Evolutionary conservation across 1,140 invertebrate species (phyloP).

Genomic region (Brachionus asplanchnoidis): DNA sequence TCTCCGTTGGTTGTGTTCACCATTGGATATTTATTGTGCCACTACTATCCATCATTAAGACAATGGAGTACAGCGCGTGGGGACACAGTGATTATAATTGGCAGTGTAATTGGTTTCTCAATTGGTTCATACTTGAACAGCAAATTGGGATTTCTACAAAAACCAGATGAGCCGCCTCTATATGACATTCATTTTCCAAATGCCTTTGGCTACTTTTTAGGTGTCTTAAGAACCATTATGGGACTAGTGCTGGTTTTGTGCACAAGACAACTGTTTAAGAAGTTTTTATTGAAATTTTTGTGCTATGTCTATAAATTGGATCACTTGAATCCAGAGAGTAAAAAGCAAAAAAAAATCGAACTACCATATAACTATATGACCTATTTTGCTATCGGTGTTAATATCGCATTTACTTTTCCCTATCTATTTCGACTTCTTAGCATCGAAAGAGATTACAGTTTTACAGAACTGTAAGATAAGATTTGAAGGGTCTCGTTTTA

Average conservation of each 20-base stretch:
- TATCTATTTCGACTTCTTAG: slow-evolving; percentile 69
- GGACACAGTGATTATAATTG: slow-evolving; percentile 77
- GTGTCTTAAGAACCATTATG: slow-evolving; percentile 66
- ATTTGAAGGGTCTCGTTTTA: not conserved
- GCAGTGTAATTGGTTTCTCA: slow-evolving; percentile 68
- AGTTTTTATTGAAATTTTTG: slow-evolving; percentile 65
- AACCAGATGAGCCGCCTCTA: slow-evolving; percentile 60
- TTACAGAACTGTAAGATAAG: slow-evolving; percentile 62
- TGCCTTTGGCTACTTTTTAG: slow-evolving; percentile 68
- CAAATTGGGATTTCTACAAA: slow-evolving; percentile 66
- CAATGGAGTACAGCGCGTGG: slow-evolving; percentile 63
- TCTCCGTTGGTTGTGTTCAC: slow-evolving; percentile 66
- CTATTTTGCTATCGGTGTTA: slow-evolving; percentile 58
- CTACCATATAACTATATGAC: slow-evolving; percentile 71
- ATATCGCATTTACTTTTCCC: slow-evolving; percentile 69
- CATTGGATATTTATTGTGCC: slow-evolving; percentile 66
- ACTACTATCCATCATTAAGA: slow-evolving; percentile 62
- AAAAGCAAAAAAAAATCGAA: slow-evolving; percentile 62
- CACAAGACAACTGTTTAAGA: slow-evolving; percentile 67
- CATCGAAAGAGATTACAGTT: slow-evolving; percentile 74
- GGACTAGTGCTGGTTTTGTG: slow-evolving; percentile 69
- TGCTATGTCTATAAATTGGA: slow-evolving; percentile 65
- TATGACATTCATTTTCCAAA: slow-evolving; percentile 61
- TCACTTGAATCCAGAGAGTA: slow-evolving; percentile 54
- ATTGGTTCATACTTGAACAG: slow-evolving; percentile 78